Conservation (phyloP, 1,140 invertebrate genomes). For the Aricia agestis region DNA sequence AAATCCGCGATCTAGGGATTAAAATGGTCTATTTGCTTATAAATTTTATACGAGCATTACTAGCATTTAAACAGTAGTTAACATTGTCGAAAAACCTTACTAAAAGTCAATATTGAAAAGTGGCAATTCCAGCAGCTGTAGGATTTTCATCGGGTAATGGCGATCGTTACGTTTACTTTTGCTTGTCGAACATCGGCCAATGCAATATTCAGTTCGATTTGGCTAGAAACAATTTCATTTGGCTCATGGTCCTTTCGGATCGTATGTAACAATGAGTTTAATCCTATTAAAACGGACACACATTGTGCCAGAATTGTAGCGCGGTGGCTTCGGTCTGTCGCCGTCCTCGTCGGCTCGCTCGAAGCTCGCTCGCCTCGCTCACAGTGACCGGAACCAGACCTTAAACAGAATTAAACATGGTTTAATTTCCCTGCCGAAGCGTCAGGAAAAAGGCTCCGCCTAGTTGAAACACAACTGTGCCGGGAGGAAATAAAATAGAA, state of each 20-base stretch:
- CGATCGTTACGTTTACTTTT: constrained; percentile 27
- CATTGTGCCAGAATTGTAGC: constrained; percentile 71
- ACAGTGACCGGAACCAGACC: constrained; percentile 67
- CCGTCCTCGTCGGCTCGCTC: constrained; percentile 57
- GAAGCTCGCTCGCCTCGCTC: constrained; percentile 13
- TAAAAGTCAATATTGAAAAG: constrained; percentile 12
- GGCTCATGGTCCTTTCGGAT: constrained; percentile 64
- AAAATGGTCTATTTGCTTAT: too few species aligned
- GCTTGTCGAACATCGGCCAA: constrained; percentile 33
- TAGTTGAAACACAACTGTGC: constrained; percentile 72
- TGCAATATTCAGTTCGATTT: constrained; percentile 53
- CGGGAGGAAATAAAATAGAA: constrained; percentile 74
- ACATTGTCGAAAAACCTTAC: background rate
- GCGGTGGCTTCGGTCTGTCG: constrained; percentile 72
- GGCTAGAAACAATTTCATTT: constrained; percentile 66
- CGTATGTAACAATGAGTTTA: constrained; percentile 73
- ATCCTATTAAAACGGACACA: constrained; percentile 74
- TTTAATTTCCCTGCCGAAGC: constrained; percentile 68
- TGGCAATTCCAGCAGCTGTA: background rate
- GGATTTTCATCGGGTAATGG: constrained; percentile 19
- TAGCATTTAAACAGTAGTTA: background rate
- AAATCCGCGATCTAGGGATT: too few species aligned
- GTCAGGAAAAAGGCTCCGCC: constrained; percentile 62
- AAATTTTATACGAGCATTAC: background rate
- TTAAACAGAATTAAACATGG: constrained; percentile 75